Evolutionary conservation across 2,113 vertebrate genomes (phyloP).

Genomic region (Vulpes lagopus): DNA sequence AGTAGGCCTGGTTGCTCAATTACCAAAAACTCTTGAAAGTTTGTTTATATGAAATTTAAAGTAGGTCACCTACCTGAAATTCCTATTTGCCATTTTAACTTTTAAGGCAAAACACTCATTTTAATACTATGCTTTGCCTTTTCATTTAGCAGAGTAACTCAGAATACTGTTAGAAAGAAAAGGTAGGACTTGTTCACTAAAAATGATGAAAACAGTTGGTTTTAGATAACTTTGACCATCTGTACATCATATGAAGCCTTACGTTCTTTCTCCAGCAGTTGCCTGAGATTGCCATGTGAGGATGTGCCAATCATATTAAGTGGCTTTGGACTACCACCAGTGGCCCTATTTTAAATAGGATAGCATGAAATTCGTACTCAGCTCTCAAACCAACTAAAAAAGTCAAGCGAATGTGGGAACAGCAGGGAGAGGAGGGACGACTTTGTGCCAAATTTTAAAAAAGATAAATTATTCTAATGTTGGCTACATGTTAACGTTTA

Average conservation of each 20-base stretch:
- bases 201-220: not conserved
- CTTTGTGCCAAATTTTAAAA: conserved; percentile 45
- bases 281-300: not conserved
- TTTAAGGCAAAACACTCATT: conserved; percentile 40
- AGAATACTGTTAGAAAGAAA: not conserved
- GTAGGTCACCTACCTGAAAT: not conserved
- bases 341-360: not conserved
- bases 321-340: not conserved
- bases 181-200: not conserved
- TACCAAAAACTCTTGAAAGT: not conserved
- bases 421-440: not conserved
- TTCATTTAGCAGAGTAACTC: not conserved
- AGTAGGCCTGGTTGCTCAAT: not conserved
- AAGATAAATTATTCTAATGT: too few species aligned
- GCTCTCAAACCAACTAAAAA: conserved; percentile 14
- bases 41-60: conserved; percentile 21
- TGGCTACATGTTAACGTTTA: too few species aligned
- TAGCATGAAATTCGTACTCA: not conserved
- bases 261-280: not conserved
- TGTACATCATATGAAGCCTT: not conserved
- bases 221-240: not conserved
- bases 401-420: not conserved
- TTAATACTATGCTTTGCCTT: conserved; percentile 11
- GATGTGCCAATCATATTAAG: not conserved
- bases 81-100: not conserved